Conservation (phyloP, 2,797 vertebrate species). For the Aulostomus chinensis region DNA sequence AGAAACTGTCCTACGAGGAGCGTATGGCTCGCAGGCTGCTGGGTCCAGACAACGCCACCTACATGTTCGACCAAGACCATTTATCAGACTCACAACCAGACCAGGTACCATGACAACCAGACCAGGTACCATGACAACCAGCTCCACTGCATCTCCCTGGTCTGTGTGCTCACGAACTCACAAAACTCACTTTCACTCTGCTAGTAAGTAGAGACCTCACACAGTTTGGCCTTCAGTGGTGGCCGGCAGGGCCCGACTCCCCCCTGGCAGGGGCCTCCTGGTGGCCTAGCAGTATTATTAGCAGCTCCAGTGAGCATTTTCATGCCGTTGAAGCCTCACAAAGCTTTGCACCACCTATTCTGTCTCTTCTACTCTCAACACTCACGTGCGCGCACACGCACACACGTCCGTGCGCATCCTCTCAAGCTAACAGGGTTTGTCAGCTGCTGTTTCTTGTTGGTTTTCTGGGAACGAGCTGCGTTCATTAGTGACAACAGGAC, state of each 20-base stretch:
- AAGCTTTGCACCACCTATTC: constrained; percentile 51
- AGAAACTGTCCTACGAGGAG: constrained; percentile 94
- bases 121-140: not conserved
- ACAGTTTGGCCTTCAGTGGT: no score
- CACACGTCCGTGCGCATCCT: constrained; percentile 19
- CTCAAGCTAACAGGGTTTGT: constrained; percentile 28
- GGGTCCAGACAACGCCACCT: constrained; percentile 87
- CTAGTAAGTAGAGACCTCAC: constrained; percentile 18
- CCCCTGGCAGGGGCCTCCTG: constrained; percentile 47
- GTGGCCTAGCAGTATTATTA: constrained; percentile 24
- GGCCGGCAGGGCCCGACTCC: constrained; percentile 14
- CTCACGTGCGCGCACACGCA: constrained; percentile 16
- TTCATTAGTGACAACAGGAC: constrained; percentile 42
- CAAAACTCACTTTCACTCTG: constrained; percentile 21
- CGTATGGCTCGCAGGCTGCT: constrained; percentile 95
- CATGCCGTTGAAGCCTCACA: constrained; percentile 34
- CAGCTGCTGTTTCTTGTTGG: constrained; percentile 50
- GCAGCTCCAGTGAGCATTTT: constrained; percentile 23
- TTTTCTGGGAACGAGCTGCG: constrained; percentile 48
- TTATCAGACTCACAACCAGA: constrained; percentile 76
- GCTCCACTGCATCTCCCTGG: constrained; percentile 23
- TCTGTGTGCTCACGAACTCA: not conserved
- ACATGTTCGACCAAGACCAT: constrained; percentile 83
- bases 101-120: constrained; percentile 78
- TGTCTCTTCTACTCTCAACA: constrained; percentile 11